Evolutionary conservation across 1,140 invertebrate species (phyloP), one percentile per base, ranked within the genome.

Genomic region (Apolygus lucorum): DNA sequence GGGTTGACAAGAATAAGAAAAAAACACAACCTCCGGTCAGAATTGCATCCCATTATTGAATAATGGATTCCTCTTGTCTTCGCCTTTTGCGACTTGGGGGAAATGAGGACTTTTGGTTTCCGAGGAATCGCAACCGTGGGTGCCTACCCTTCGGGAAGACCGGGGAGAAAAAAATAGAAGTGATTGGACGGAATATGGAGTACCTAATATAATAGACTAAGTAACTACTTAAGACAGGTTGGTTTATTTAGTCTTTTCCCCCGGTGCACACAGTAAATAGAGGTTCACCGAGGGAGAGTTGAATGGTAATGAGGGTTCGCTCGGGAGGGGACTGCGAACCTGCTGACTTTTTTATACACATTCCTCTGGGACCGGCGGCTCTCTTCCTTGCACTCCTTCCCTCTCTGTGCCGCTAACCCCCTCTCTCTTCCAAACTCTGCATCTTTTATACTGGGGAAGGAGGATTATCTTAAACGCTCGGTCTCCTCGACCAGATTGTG

Each of bases 251-350:
- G 54, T 59, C 54, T 21, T 13, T 24, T 4, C 54, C 54, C 22
- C 22, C 2, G 54, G 54, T 59, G 54, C 54, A 59, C 54, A 17
- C 54, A 21, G 54, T 59, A 17, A 59, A 59, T 59, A 59, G 54
- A 59, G 54, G 54, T 59, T 59, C 4, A 22, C 54, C 54, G 22
- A 24, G 54, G 54, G 54, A 59, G 54, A 59, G 54, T 59, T 17
- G 54, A 59, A 59, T 59, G 54, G 54, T 59, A 59, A 59, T 59
- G 54, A 59, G 54, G 54, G 54, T 59, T 59, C 54, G 54, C 4
- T 21, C 22, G 11, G 54, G 54, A 59, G 54, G 54, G 54, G 54
- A 59, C 54, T 59, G 54, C 54, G 54, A 59, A 28, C 34, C 65
- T 29, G 28, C 65, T 29, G 65, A 67, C 63, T 29, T 65, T 65